Conservation (phyloP, 2,888 invertebrate genomes). For the Enoplolaimus lenunculus region DNA sequence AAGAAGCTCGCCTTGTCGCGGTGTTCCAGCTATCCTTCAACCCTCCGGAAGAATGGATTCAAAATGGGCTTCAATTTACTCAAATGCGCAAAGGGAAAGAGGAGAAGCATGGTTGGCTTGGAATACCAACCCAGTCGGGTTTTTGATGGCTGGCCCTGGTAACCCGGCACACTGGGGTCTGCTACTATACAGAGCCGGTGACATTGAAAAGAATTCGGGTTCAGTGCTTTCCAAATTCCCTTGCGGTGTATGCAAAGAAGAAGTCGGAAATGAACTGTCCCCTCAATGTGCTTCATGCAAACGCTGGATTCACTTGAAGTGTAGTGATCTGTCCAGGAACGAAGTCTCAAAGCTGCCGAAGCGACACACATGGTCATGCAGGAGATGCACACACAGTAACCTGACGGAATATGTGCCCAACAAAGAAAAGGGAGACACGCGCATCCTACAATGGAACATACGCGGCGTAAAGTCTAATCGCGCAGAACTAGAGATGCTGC, state of each 20-base stretch:
- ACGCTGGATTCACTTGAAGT: background rate
- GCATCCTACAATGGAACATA: background rate
- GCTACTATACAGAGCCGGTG: constrained; percentile 1
- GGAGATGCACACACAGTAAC: background rate
- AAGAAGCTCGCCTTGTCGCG: background rate
- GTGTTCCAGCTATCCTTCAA: constrained; percentile 1
- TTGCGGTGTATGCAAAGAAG: constrained; percentile 1
- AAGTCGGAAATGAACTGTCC: background rate
- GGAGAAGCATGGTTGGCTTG: background rate
- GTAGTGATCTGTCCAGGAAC: background rate
- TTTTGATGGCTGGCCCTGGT: background rate
- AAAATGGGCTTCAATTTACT: constrained; percentile 1
- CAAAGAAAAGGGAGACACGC: background rate
- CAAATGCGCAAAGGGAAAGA: background rate
- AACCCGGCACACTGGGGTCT: background rate
- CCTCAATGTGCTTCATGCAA: constrained; percentile 1
- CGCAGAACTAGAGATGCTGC: background rate
- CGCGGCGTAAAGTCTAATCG: background rate
- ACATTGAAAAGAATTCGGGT: background rate
- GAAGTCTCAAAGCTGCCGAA: constrained; percentile 1
- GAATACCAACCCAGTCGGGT: background rate
- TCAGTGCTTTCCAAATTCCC: background rate
- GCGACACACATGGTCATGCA: background rate
- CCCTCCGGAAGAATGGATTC: background rate
- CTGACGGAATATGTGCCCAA: background rate